A percentile compares a stretch with the other conserved stretches of the same genome.
These are phyloP conservation scores for Cettia cetti DNA, from an alignment of 2,113 vertebrate genomes.

Conservation along the genomic window DNA sequence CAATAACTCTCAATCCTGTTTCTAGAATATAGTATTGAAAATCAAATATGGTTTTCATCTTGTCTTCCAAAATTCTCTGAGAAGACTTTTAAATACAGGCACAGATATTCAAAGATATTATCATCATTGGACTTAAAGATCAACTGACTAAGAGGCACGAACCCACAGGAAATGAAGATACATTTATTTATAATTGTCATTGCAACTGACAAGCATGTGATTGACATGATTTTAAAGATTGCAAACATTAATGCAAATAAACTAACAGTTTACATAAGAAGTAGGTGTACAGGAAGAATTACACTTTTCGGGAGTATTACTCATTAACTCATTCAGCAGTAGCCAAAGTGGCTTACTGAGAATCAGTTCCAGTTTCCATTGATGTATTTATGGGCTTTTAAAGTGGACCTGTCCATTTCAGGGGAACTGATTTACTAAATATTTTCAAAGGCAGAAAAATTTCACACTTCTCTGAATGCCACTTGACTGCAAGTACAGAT, in stretches of 20 bases:
- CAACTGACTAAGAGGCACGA: neutral
- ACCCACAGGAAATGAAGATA: neutral
- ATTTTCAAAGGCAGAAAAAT: constrained; percentile 35
- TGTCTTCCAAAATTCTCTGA: neutral
- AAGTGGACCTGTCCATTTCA: neutral
- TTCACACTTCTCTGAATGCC: constrained; percentile 17
- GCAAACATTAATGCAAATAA: neutral
- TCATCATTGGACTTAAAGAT: neutral
- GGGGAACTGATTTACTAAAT: neutral
- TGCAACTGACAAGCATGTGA: neutral
- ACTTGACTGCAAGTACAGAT: constrained; percentile 33
- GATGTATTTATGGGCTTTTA: neutral
- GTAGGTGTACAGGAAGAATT: neutral
- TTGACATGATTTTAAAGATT: neutral
- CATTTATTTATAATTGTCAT: neutral
- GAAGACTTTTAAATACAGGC: neutral
- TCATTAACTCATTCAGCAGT: neutral
- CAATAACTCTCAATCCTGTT: neutral
- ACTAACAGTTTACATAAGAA: neutral
- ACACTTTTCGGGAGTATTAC: neutral
- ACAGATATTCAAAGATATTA: neutral
- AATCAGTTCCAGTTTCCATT: neutral
- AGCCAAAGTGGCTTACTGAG: neutral
- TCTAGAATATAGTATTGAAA: neutral
- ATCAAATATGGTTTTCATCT: neutral